A percentile compares a stretch with the other conserved stretches of the same genome.
Conservation (phyloP, 1,140 invertebrate species). For the Scaptodrosophila lebanonensis region DNA sequence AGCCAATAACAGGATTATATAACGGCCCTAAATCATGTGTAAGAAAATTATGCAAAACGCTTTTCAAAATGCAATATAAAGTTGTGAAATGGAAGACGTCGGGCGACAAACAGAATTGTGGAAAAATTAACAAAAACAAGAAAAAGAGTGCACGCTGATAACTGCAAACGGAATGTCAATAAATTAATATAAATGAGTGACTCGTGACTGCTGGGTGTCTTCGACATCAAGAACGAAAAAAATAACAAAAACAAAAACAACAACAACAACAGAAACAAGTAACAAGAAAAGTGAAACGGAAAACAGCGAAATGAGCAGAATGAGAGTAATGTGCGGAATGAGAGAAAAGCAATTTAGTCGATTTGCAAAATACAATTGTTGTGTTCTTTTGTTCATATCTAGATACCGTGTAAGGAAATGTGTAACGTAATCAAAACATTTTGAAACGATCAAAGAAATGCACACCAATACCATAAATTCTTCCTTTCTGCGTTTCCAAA, state of each 20-base stretch:
- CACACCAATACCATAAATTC: slow-evolving; percentile 10
- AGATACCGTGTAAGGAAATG: slow-evolving; percentile 32
- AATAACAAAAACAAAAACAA: too few relatives aligned
- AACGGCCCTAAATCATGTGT: too few relatives aligned
- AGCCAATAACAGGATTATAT: too few relatives aligned
- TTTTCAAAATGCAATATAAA: slow-evolving; percentile 2
- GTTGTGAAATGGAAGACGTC: slow-evolving; percentile 3
- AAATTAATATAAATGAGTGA: slow-evolving; percentile 72
- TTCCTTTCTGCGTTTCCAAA: too few relatives aligned
- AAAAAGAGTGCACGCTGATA: slow-evolving; percentile 38
- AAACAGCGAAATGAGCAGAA: slow-evolving; percentile 12
- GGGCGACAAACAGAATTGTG: slow-evolving; percentile 1
- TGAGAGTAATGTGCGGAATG: too few relatives aligned
- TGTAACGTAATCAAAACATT: slow-evolving; percentile 7
- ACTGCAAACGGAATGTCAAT: slow-evolving; percentile 58
- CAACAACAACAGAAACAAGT: slow-evolving; percentile 11
- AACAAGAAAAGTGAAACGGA: slow-evolving; percentile 22
- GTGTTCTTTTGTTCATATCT: slow-evolving; percentile 33
- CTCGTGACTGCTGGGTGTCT: slow-evolving; percentile 54
- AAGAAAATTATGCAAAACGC: slow-evolving; percentile 9
- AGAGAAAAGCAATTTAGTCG: slow-evolving; percentile 17
- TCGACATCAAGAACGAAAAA: too few relatives aligned
- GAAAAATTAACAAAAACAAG: slow-evolving; percentile 2
- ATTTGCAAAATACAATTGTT: slow-evolving; percentile 37
- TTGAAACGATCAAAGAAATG: slow-evolving; percentile 9